Evolutionary conservation across 2,113 vertebrate species (phyloP).

Genomic region (Brachypodius melanocephalos): DNA sequence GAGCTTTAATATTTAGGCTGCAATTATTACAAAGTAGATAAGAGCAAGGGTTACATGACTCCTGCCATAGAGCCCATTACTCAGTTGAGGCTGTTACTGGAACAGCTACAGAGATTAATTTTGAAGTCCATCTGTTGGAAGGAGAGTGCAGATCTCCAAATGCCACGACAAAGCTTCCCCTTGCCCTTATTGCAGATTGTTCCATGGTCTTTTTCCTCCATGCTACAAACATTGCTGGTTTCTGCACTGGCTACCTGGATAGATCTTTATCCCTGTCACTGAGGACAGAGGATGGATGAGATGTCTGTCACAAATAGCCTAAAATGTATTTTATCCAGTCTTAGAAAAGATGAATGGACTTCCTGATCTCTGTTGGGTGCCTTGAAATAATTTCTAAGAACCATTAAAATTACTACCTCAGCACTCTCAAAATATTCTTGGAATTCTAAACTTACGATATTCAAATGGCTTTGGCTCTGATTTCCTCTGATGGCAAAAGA

Average conservation of each 20-base stretch:
- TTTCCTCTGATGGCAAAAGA: neutral
- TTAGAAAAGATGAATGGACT: neutral
- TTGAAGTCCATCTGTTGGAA: neutral
- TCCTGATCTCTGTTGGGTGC: neutral
- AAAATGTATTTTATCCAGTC: neutral
- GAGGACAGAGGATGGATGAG: neutral
- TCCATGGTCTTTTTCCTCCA: neutral
- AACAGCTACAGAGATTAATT: neutral
- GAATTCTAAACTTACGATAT: neutral
- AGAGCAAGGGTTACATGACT: slow-evolving; percentile 32
- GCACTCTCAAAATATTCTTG: neutral
- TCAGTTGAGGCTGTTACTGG: neutral
- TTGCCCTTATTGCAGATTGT: neutral
- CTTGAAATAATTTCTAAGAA: neutral
- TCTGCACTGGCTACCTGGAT: neutral
- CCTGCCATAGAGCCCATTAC: neutral
- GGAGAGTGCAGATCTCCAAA: neutral
- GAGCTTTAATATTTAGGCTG: slow-evolving; percentile 21
- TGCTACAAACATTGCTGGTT: neutral
- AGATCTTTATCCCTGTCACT: neutral
- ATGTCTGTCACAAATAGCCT: neutral
- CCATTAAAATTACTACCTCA: neutral
- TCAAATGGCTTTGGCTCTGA: neutral
- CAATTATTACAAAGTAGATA: slow-evolving; percentile 40
- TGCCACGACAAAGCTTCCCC: fast-evolving